phyloP scores from a whole-genome alignment of 2,888 invertebrate genomes.

The Latrodectus hesperus region DNA sequence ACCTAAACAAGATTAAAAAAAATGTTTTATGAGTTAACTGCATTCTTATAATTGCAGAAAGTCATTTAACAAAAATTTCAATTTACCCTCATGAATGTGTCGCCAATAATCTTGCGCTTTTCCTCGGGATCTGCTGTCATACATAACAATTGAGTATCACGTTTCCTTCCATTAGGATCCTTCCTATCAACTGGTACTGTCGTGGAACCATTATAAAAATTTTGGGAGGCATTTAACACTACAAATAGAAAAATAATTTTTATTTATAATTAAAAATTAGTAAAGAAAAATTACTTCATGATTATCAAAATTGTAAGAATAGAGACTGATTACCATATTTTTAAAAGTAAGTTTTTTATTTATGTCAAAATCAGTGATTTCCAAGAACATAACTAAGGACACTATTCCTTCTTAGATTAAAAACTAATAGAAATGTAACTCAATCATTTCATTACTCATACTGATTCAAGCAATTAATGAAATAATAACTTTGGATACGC shows the following conservation, averaged over 20 bases:
- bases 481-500: too few species aligned
- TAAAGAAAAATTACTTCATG: too few species aligned
- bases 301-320: too few species aligned
- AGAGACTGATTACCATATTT: too few species aligned
- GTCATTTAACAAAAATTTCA: background rate
- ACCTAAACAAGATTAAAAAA: constrained; percentile 76
- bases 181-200: constrained; percentile 81
- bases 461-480: too few species aligned
- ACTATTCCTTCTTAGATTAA: too few species aligned
- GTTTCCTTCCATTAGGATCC: constrained; percentile 78
- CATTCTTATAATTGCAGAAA: background rate
- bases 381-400: too few species aligned
- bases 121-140: constrained; percentile 94
- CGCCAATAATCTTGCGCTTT: constrained; percentile 98
- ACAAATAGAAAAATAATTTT: constrained; percentile 63
- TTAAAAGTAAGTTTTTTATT: too few species aligned
- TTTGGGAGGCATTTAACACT: constrained; percentile 78
- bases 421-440: too few species aligned
- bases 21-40: background rate
- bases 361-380: too few species aligned
- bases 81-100: constrained; percentile 90
- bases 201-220: constrained; percentile 83
- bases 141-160: constrained; percentile 88
- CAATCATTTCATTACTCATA: too few species aligned
- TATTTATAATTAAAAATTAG: too few species aligned